Conservation (phyloP, 2,888 invertebrate genomes). For the Gymnocheta viridis region DNA sequence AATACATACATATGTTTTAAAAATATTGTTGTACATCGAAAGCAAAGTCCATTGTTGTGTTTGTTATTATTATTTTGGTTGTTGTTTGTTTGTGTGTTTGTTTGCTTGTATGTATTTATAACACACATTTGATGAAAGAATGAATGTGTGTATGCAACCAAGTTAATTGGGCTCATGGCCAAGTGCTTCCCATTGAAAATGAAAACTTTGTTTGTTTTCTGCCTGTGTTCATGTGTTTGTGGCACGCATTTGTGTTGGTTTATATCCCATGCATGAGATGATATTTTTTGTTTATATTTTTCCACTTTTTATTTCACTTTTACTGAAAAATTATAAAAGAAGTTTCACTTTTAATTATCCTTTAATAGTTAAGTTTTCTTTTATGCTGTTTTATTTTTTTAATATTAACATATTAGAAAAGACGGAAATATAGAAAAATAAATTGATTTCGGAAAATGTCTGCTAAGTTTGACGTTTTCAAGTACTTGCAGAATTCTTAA, state of each 20-base stretch:
- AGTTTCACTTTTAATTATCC: constrained; percentile 67
- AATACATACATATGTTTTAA: neutral
- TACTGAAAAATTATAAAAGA: constrained; percentile 39
- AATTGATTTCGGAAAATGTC: neutral
- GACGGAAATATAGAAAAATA: neutral
- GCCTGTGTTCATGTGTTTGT: neutral
- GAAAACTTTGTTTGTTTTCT: constrained; percentile 68
- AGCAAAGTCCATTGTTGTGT: constrained; percentile 26
- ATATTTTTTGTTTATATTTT: constrained; percentile 42
- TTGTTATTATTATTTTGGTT: too few relatives aligned
- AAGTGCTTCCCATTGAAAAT: constrained; percentile 71
- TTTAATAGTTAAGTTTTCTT: constrained; percentile 60
- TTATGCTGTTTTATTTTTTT: neutral
- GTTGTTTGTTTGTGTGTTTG: neutral
- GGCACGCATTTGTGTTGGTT: constrained; percentile 28
- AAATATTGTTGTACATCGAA: neutral
- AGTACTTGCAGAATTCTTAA: too few relatives aligned
- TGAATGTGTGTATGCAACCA: constrained; percentile 44
- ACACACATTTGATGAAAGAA: constrained; percentile 16
- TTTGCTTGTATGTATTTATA: constrained; percentile 11
- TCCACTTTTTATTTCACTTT: constrained; percentile 52
- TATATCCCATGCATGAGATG: constrained; percentile 66
- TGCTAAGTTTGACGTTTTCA: too few relatives aligned
- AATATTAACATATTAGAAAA: neutral
- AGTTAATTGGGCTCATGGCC: constrained; percentile 70